phyloP scores from a whole-genome alignment of 1,140 invertebrate species.

The Orchesella cincta region DNA sequence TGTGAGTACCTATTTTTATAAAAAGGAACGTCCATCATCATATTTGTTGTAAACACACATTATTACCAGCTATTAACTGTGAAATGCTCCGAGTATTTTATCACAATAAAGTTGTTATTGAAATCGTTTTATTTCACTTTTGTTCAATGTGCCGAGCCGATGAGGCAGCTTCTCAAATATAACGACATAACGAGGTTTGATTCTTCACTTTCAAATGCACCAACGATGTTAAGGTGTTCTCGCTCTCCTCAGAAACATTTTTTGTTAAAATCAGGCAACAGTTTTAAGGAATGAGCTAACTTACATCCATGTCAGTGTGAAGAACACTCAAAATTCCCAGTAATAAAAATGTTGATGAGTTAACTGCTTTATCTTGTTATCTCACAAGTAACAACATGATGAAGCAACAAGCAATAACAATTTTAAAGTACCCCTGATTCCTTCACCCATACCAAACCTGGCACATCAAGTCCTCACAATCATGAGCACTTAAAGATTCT shows the following conservation, averaged over 20 bases:
- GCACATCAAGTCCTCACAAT: too few relatives aligned
- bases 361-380: conserved; percentile 16
- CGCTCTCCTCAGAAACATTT: too few relatives aligned
- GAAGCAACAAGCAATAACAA: not conserved
- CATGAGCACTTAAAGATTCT: too few relatives aligned
- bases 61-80: conserved; percentile 16
- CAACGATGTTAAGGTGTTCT: too few relatives aligned
- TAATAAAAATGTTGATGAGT: not conserved
- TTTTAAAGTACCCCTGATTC: not conserved
- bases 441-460: too few relatives aligned
- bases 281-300: too few relatives aligned
- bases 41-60: not conserved
- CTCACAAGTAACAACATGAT: too few relatives aligned
- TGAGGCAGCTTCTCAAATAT: not conserved
- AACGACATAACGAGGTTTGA: too few relatives aligned
- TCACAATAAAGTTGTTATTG: conserved; percentile 6
- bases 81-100: not conserved
- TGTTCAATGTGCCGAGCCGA: not conserved
- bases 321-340: too few relatives aligned
- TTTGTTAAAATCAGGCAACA: too few relatives aligned
- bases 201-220: too few relatives aligned
- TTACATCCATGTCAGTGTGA: too few relatives aligned
- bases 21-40: not conserved
- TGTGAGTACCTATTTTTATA: not conserved
- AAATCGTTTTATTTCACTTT: conserved; percentile 15